A percentile compares a stretch with the other conserved stretches of the same genome.
These are phyloP conservation scores for Dascillus cervinus DNA, from an alignment of 2,888 invertebrate genomes.

Conservation along the genomic window DNA sequence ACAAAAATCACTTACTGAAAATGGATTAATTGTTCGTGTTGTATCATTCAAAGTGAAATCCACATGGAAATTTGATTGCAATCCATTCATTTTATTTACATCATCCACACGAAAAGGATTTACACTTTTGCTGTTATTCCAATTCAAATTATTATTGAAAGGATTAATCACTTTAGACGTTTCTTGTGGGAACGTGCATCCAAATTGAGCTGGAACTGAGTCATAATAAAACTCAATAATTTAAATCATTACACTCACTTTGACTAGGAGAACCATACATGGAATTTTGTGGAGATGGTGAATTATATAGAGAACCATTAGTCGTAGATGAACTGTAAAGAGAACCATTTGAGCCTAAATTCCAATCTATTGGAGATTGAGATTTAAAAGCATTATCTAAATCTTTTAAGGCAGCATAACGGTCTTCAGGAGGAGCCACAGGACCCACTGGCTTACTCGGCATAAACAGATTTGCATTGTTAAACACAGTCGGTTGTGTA, in stretches of 20 bases:
- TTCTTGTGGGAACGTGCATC: constrained; percentile 30
- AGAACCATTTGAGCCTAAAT: constrained; percentile 36
- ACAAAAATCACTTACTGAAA: constrained; percentile 32
- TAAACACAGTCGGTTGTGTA: too few relatives aligned
- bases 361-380: constrained; percentile 43
- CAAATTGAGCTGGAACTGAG: constrained; percentile 34
- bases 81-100: too few relatives aligned
- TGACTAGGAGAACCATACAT: constrained; percentile 42
- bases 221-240: constrained; percentile 7
- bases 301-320: constrained; percentile 38
- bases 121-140: too few relatives aligned
- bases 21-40: too few relatives aligned
- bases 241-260: too few relatives aligned
- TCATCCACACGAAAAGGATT: too few relatives aligned
- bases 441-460: constrained; percentile 5
- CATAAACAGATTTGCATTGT: too few relatives aligned
- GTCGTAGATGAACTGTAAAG: constrained; percentile 37
- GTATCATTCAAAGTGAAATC: too few relatives aligned
- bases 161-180: constrained; percentile 24
- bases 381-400: constrained; percentile 69
- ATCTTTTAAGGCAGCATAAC: constrained; percentile 93
- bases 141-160: constrained; percentile 13
- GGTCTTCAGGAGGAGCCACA: constrained; percentile 60
- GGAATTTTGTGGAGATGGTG: constrained; percentile 38
- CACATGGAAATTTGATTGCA: too few relatives aligned